Base-by-base conservation (phyloP, 2,888 invertebrate genomes). In the Chrysolina americana region DNA sequence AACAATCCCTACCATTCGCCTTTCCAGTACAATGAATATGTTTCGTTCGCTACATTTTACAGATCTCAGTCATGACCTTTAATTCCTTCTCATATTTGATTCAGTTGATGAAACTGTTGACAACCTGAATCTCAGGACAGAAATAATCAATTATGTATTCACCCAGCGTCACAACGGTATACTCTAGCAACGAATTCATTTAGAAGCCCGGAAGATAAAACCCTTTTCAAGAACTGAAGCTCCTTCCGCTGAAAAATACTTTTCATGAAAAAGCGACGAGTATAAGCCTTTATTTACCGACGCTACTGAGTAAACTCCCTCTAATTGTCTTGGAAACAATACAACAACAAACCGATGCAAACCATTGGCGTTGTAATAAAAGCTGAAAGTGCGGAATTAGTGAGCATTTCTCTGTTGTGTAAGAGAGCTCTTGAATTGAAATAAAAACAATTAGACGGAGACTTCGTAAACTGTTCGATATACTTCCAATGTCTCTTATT, bases 381-480 rank as follows among this genome's bases (percentile, higher is more conserved):
- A 68, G 69, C 65, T 65, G 64, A 59, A 65, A 73, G 73, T 65
- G 59, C 48, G 41, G 69, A 73, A 73, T 73, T 69, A 73, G 65
- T 69, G 71, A 21, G 59, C 73, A 69, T 17, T 64, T 65, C 65
- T 69, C 69, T 64, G 41, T 59, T 19, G 59, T 19, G 59, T n/a
- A 64, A 48, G 53, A 56, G 63, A 69, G 59, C 65, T 44, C 68
- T 63, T 59, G 65, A 73, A 48, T 53, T 65, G 63, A 63, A 64
- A 59, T 73, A 69, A 69, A 73, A 73, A 73, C 73, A 73, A 73
- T 73, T 73, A 73, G 69, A 53, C 59, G 13, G 50, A 64, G 50
- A 65, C 68, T 66, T 44, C 50, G 64, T 50, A 50, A 72, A 66
- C 68, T 50, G 73, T 65, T 73, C 73, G 48, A 73, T 69, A 68